Conservation (phyloP, 2,888 invertebrate species). For the Eupithecia centaureata region DNA sequence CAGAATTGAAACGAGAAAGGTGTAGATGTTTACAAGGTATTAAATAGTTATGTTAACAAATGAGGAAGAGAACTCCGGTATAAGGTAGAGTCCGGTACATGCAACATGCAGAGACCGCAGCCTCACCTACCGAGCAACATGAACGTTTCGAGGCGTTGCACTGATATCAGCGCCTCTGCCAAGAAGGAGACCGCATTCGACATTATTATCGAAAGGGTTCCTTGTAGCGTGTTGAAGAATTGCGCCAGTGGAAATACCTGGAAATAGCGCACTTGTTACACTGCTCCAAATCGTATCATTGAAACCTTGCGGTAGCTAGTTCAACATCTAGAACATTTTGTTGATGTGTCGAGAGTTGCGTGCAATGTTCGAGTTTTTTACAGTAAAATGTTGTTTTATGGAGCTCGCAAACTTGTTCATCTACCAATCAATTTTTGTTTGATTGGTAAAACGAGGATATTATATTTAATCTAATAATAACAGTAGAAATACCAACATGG, state of each 20-base stretch:
- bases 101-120: conserved; percentile 30
- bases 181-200: conserved; percentile 84
- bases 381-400: neutral
- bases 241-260: conserved; percentile 86
- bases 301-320: conserved; percentile 6
- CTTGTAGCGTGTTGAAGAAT: conserved; percentile 86
- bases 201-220: conserved; percentile 85
- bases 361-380: neutral
- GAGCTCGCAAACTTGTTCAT: neutral
- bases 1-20: neutral
- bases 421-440: neutral
- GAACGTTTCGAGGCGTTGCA: conserved; percentile 85
- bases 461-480: neutral
- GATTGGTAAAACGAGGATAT: neutral
- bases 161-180: conserved; percentile 85
- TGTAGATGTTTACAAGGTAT: neutral
- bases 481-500: neutral
- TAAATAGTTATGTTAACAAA: neutral
- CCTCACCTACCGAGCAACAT: conserved; percentile 80
- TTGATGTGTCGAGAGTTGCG: neutral
- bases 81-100: conserved; percentile 33
- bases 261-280: conserved; percentile 53
- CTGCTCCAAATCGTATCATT: conserved; percentile 13
- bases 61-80: conserved; percentile 5
- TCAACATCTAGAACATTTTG: conserved; percentile 9